phyloP scores from a whole-genome alignment of 2,113 vertebrate species.

The Channa maculata region DNA sequence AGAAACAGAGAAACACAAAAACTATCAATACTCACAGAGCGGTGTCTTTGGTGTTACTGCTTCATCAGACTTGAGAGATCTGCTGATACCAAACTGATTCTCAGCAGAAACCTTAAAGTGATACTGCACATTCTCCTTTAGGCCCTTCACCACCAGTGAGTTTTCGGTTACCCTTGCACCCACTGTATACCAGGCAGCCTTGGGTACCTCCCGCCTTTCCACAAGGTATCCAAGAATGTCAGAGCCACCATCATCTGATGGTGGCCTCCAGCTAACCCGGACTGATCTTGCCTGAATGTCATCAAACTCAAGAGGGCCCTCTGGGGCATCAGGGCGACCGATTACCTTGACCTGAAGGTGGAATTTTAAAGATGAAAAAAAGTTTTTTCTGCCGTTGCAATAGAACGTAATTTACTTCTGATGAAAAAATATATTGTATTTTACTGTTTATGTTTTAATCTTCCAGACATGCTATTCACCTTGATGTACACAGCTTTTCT shows the following conservation, averaged over 20 bases:
- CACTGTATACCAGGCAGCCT: constrained; percentile 97
- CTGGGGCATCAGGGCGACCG: constrained; percentile 93
- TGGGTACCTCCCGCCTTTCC: constrained; percentile 95
- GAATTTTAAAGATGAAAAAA: not conserved
- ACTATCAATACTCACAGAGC: constrained; percentile 87
- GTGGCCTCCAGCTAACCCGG: constrained; percentile 96
- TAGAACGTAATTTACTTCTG: no score
- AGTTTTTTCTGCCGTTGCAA: not conserved
- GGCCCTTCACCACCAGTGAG: constrained; percentile 94
- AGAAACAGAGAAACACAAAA: not conserved
- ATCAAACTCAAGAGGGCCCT: constrained; percentile 97
- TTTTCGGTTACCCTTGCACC: constrained; percentile 91
- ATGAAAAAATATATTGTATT: not conserved
- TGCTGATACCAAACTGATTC: constrained; percentile 97
- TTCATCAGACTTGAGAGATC: constrained; percentile 95
- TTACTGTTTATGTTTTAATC: not conserved
- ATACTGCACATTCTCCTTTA: constrained; percentile 98
- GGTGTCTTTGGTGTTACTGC: constrained; percentile 94
- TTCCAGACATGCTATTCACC: constrained; percentile 54
- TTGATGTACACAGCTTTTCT: constrained; percentile 97
- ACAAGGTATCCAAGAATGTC: constrained; percentile 95
- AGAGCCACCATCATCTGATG: constrained; percentile 94
- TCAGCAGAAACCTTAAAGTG: constrained; percentile 97
- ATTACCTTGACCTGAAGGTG: constrained; percentile 89
- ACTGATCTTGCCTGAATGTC: constrained; percentile 96